Base-by-base conservation (phyloP, 2,113 vertebrate species). In the Rhinoderma darwinii region DNA sequence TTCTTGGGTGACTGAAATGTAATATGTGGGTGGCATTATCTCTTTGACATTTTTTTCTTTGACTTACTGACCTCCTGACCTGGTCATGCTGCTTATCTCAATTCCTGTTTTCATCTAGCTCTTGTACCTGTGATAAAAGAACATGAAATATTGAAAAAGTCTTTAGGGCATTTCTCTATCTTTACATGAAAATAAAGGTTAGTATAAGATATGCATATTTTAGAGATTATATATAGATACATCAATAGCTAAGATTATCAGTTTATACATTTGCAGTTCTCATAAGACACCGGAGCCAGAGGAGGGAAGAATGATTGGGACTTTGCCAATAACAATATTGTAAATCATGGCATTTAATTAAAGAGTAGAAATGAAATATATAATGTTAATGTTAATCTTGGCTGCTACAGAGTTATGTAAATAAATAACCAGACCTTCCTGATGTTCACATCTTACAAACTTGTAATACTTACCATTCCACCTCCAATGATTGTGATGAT, bases 1-100 rank as follows among this genome's bases (percentile, higher is more conserved):
- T 72, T 3, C 18, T 39, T 72, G 18, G 3, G 12, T 50, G n/a
- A 50, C 44, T 77, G 44, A 18, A 51, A 51, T 77, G n/a, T 72
- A 22, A 22, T 72, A 72, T 47, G 11, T 18, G 25, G 15, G 22
- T 50, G 25, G 74, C 27, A 30, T 47, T 50, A 18, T 47, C 37
- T 43, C 25, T 47, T 47, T 27, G 25, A 70, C 25, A 75, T 15
- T 15, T 41, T 75, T 75, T 44, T 10, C 73, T 75, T 27, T 27
- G 47, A 47, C 73, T 25, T 47, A 30, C 39, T 75, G 73, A 75
- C 73, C 73, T 47, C 37, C n/a, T 76, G 73, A 47, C 73, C 73
- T 18, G 11, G n/a, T 15, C 17, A 11, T 30, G 14, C 41, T 47
- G 14, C 43, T 47, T 47, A 76, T 76, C 73, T 47, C 43, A 0